phyloP scores from a whole-genome alignment of 2,797 vertebrate genomes.

The Syncerus caffer region DNA sequence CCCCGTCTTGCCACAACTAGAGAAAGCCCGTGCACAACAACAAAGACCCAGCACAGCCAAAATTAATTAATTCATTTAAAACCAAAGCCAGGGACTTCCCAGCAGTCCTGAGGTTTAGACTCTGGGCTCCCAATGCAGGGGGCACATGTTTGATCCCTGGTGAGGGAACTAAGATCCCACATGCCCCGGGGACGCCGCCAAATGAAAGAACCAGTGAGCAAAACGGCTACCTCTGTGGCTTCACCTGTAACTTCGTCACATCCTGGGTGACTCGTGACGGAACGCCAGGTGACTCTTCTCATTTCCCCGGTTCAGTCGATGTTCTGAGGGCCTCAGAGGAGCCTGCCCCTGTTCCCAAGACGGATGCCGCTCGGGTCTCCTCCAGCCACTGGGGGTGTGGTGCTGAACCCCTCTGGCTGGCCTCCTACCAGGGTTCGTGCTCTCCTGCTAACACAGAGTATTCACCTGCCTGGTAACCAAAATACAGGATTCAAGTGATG shows the following conservation, averaged over 20 bases:
- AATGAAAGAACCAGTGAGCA: not conserved
- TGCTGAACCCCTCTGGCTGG: not conserved
- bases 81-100: not conserved
- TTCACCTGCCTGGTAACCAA: not conserved
- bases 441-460: not conserved
- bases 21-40: not conserved
- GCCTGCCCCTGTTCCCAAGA: not conserved
- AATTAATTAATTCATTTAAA: not conserved
- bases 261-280: not conserved
- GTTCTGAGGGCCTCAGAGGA: not conserved
- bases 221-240: not conserved
- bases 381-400: not conserved
- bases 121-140: not conserved
- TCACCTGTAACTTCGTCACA: not conserved
- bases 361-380: fast-evolving
- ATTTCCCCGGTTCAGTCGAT: not conserved
- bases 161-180: not conserved
- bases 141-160: not conserved
- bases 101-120: not conserved
- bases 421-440: not conserved
- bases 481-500: not conserved
- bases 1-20: not conserved
- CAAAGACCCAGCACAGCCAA: not conserved
- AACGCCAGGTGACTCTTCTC: not conserved
- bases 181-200: fast-evolving